Conservation (phyloP, 2,888 invertebrate genomes). For the Sphaerophoria taeniata region DNA sequence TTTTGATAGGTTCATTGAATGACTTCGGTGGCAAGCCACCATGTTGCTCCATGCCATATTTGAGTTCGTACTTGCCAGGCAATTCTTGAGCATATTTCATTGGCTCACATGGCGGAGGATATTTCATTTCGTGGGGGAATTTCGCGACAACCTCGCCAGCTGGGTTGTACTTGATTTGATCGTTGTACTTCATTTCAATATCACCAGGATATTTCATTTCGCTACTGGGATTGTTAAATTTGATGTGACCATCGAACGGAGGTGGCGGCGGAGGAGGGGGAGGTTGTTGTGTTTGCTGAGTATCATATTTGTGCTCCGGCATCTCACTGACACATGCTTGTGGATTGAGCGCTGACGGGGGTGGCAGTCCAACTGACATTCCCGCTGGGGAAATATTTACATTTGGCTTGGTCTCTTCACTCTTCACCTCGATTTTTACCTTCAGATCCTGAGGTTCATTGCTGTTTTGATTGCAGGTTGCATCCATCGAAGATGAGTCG, state of each 20-base stretch:
- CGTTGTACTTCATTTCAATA: conserved; percentile 81
- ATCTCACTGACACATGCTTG: conserved; percentile 56
- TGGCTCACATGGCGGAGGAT: conserved; percentile 81
- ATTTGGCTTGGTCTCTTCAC: conserved; percentile 80
- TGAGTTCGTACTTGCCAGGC: conserved; percentile 82
- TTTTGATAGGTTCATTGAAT: conserved; percentile 80
- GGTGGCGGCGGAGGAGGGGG: conserved; percentile 42
- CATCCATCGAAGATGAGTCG: conserved; percentile 81
- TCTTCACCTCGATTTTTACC: conserved; percentile 87
- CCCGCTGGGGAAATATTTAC: conserved; percentile 72
- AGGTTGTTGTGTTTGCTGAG: conserved; percentile 47
- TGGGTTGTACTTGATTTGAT: conserved; percentile 79
- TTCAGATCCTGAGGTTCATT: conserved; percentile 89
- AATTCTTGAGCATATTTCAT: conserved; percentile 81
- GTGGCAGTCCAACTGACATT: conserved; percentile 67
- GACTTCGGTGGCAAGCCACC: conserved; percentile 76
- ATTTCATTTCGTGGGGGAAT: conserved; percentile 83
- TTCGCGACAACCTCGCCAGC: conserved; percentile 75
- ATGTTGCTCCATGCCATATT: conserved; percentile 80
- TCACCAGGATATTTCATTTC: conserved; percentile 80
- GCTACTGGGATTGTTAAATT: conserved; percentile 66
- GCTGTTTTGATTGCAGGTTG: conserved; percentile 82
- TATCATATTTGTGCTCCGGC: conserved; percentile 66
- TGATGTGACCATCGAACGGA: conserved; percentile 76
- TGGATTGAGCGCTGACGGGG: conserved; percentile 52